A percentile compares a stretch with the other conserved stretches of the same genome.
Evolutionary conservation across 2,888 invertebrate genomes (phyloP).

Genomic region (Copidosoma aretas): DNA sequence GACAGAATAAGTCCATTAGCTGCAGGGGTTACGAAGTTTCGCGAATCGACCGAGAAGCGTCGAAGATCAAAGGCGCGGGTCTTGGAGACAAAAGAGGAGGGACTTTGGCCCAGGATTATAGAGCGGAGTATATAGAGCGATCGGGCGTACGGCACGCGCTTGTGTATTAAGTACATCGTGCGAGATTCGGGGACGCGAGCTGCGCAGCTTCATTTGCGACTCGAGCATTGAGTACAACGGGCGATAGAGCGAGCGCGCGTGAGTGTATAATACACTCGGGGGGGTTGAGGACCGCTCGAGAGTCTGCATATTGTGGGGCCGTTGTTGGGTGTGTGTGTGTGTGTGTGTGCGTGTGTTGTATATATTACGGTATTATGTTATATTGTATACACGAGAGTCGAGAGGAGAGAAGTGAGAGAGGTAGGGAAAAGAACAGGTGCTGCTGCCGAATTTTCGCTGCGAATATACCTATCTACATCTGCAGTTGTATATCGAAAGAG

Average conservation of each 20-base stretch:
- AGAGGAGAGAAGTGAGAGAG: not conserved
- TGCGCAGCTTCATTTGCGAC: conserved; percentile 40
- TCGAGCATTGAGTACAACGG: conserved; percentile 29
- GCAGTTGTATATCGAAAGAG: not conserved
- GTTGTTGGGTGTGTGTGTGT: too few species aligned
- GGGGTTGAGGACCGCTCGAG: conserved; percentile 37
- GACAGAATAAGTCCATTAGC: too few species aligned
- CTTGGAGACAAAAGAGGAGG: not conserved
- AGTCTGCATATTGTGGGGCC: not conserved
- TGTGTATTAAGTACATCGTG: not conserved
- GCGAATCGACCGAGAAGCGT: not conserved
- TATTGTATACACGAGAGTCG: not conserved
- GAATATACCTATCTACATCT: conserved; percentile 9
- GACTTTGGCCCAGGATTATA: not conserved
- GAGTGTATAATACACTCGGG: not conserved
- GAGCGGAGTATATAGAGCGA: not conserved
- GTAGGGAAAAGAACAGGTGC: conserved; percentile 28
- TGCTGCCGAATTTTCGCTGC: conserved; percentile 18
- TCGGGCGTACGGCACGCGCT: not conserved
- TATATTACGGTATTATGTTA: too few species aligned
- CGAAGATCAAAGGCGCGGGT: conserved; percentile 7
- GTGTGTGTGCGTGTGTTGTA: too few species aligned
- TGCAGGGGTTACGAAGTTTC: not conserved
- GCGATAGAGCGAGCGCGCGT: not conserved
- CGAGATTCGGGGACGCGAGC: conserved; percentile 3